phyloP scores from a whole-genome alignment of 2,888 invertebrate species.

The Epinotia nisella region DNA sequence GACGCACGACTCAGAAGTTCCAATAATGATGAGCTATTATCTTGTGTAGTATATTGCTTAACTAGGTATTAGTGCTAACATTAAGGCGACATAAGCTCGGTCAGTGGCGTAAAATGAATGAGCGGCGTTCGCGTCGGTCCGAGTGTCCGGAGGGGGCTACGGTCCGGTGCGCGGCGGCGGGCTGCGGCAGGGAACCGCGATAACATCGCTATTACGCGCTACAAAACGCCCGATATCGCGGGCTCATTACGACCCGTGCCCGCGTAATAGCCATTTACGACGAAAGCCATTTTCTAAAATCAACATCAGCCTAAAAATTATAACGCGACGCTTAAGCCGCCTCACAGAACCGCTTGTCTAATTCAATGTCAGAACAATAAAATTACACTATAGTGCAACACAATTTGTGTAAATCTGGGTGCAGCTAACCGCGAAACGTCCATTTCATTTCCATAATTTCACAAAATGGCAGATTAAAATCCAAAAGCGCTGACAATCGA shows the following conservation, averaged over 20 bases:
- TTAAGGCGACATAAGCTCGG: conserved; percentile 41
- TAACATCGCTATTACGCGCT: conserved; percentile 80
- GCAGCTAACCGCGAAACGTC: conserved; percentile 82
- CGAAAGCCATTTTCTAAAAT: conserved; percentile 38
- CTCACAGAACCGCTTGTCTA: conserved; percentile 51
- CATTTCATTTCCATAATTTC: conserved; percentile 81
- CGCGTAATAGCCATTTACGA: conserved; percentile 67
- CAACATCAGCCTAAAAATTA: conserved; percentile 31
- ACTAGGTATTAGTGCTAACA: conserved; percentile 17
- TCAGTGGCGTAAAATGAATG: conserved; percentile 47
- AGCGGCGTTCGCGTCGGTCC: conserved; percentile 50
- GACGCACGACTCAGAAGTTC: not conserved
- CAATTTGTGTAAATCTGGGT: conserved; percentile 58
- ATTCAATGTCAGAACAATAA: conserved; percentile 69
- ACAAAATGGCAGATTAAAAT: conserved; percentile 80
- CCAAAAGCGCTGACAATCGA: conserved; percentile 78
- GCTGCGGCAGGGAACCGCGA: conserved; percentile 54
- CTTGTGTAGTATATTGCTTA: not conserved
- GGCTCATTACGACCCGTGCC: conserved; percentile 71
- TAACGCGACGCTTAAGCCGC: conserved; percentile 10
- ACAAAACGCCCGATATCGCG: conserved; percentile 76
- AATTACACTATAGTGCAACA: conserved; percentile 67
- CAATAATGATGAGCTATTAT: not conserved
- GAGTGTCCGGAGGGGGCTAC: conserved; percentile 61
- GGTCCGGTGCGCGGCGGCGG: conserved; percentile 58